phyloP scores from a whole-genome alignment of 2,888 invertebrate species.

The Philereme vetulata region DNA sequence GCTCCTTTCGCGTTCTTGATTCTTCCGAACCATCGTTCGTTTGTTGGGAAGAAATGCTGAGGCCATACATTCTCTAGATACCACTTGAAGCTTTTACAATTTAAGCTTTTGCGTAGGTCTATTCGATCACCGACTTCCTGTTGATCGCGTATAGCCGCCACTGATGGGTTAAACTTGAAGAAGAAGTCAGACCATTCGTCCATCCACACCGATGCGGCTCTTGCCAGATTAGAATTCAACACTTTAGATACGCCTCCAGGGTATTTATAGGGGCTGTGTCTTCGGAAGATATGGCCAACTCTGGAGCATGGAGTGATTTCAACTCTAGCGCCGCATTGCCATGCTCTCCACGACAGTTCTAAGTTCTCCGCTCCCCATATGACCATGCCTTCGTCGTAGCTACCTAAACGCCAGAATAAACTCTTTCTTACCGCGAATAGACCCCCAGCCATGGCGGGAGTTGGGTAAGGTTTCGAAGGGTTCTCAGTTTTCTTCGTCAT shows the following conservation, averaged over 20 bases:
- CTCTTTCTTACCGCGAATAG: constrained; percentile 94
- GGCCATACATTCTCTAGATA: constrained; percentile 98
- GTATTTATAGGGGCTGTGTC: constrained; percentile 97
- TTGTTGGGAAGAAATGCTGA: constrained; percentile 96
- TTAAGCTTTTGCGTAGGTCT: constrained; percentile 86
- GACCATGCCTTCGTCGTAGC: constrained; percentile 88
- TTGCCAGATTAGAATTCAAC: constrained; percentile 94
- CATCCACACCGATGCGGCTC: constrained; percentile 99
- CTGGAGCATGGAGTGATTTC: constrained; percentile 97
- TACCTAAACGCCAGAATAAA: constrained; percentile 94
- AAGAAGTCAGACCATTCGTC: constrained; percentile 98
- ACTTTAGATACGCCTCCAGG: constrained; percentile 95
- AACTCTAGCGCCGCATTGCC: constrained; percentile 96
- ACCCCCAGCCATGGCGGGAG: constrained; percentile 97
- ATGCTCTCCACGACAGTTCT: constrained; percentile 97
- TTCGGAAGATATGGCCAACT: constrained; percentile 96
- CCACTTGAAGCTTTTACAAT: constrained; percentile 96
- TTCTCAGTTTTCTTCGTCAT: constrained; percentile 85
- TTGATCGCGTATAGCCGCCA: constrained; percentile 81
- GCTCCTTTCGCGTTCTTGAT: constrained; percentile 83
- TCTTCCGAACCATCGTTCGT: constrained; percentile 94
- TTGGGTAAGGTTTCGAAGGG: constrained; percentile 88
- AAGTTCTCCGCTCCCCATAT: constrained; percentile 99
- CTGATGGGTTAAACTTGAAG: constrained; percentile 92
- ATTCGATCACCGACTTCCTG: constrained; percentile 87